phyloP scores from a whole-genome alignment of 2,888 invertebrate species.

The Apotomis capreana region DNA sequence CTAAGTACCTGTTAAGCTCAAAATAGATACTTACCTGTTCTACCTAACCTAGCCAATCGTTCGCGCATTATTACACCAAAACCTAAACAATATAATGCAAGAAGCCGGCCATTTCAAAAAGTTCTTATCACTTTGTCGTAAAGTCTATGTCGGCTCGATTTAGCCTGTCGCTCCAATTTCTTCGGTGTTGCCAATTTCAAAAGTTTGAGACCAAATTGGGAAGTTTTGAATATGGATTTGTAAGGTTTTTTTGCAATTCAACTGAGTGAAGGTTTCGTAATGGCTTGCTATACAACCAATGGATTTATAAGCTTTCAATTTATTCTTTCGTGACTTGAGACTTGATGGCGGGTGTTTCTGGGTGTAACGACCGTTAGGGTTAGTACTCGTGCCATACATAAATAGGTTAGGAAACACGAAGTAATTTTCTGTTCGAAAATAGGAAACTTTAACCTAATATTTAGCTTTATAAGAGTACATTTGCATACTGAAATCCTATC shows the following conservation, averaged over 20 bases:
- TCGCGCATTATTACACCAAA: not conserved
- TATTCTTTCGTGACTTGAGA: not conserved
- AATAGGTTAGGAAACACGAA: too few relatives aligned
- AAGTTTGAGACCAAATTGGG: conserved; percentile 11
- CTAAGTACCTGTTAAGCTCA: conserved; percentile 16
- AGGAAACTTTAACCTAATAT: too few relatives aligned
- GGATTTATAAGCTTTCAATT: conserved; percentile 1
- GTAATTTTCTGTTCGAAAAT: too few relatives aligned
- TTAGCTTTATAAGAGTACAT: too few relatives aligned
- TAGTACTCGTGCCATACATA: too few relatives aligned
- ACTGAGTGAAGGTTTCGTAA: not conserved
- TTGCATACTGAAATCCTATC: too few relatives aligned
- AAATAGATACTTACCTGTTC: conserved; percentile 22
- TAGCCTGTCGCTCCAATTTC: conserved; percentile 2
- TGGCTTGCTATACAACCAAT: not conserved
- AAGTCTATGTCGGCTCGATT: not conserved
- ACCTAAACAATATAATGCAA: not conserved
- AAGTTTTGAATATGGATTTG: conserved; percentile 27
- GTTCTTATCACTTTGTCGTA: conserved; percentile 5
- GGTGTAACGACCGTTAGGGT: conserved; percentile 6
- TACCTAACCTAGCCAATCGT: not conserved
- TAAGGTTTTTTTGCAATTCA: conserved; percentile 1
- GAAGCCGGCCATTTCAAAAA: not conserved
- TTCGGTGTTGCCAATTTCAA: conserved; percentile 15
- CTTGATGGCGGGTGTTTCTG: not conserved